Evolutionary conservation across 2,113 vertebrate species (phyloP), one percentile per base, ranked within the genome.

Genomic region (Acanthochromis polyacanthus): DNA sequence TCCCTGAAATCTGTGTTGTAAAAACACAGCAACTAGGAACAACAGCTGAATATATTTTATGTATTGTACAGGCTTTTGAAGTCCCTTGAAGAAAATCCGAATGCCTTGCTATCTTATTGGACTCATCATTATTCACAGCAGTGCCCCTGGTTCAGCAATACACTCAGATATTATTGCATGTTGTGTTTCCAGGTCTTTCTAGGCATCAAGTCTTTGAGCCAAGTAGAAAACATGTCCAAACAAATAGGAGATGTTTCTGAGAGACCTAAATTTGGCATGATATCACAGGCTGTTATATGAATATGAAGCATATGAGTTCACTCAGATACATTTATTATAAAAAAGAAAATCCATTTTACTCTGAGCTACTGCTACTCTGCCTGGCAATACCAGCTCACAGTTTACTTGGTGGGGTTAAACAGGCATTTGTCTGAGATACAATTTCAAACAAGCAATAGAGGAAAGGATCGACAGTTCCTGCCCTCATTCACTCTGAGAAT

Each of bases 221-320:
- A 48, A 80, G 28, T 11, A 75, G 75, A 68, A 84, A 82, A 81
- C 65, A 78, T 70, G 59, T 68, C 70, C 55, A 74, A 78, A 80
- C 56, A 75, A 84, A 86, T 51, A 43, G 36, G 12, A 61, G 52
- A 50, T 30, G 23, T 60, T 76, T 73, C 63, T 61, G 50, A 19
- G 56, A 71, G 68, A 56, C 57, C 64, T 53, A 9, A 64, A 62
- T 68, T 57, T 77, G 60, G 75, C 75, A 73, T 20, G 36, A 61
- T 58, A 46, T 59, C 66, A 71, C n/a, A 46, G 60, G 58, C 22
- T 51, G 56, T 65, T 46, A 25, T 46, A 60, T 40, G 68, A 77
- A 71, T 64, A 74, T 66, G 80, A 77, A 70, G 36, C 60, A 45
- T 53, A 38, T 17, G 12, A 66, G 62, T 60, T 65, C 23, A 16